Evolutionary conservation across 2,888 invertebrate species (phyloP), one percentile per base, ranked within the genome.

Genomic region (Zaprionus lineosus): DNA sequence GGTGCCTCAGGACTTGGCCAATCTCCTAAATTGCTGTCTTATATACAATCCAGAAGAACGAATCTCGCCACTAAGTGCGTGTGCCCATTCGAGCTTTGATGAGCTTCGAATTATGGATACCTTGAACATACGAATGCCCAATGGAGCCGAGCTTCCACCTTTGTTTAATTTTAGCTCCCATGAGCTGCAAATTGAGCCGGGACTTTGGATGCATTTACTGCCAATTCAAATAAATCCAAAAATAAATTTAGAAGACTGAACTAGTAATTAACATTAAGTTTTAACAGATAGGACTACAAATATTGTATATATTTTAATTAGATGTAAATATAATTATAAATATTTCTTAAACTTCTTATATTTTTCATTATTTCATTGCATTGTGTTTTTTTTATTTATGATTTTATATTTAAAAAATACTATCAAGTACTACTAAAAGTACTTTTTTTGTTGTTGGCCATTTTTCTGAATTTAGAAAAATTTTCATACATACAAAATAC

Each of bases 11-110:
- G 97, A 97, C 91, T 96, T 97, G 83, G 95, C 96, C 90, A 94
- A 95, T 89, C 92, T 96, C 85, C 95, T 96, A 76, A 95, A 97
- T 66, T 93, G 95, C 72, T 93, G 98, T 86, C 92, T 99, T 89
- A 98, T 98, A 91, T 99, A 99, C 92, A 98, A 98, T 82, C 98
- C 99, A 61, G 95, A 95, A 76, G 94, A 95, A 85, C 94, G 99
- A 67, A 96, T 98, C 88, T 95, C 96, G 68, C 98, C 99, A 44
- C 92, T 99, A 83, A 95, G 97, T 90, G 99, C 99, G 59, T 98
- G 98, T 91, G 97, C 98, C 84, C 98, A 99, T 92, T 92, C 94
- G 81, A 98, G 98, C 93, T 99, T 99, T 92, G 97, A 98, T 91
- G 98, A 99, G 91, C 92, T 99, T 88, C 94, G 99, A 87, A 96